Evolutionary conservation across 2,797 vertebrate species (phyloP).

Genomic region (Myripristis murdjan): DNA sequence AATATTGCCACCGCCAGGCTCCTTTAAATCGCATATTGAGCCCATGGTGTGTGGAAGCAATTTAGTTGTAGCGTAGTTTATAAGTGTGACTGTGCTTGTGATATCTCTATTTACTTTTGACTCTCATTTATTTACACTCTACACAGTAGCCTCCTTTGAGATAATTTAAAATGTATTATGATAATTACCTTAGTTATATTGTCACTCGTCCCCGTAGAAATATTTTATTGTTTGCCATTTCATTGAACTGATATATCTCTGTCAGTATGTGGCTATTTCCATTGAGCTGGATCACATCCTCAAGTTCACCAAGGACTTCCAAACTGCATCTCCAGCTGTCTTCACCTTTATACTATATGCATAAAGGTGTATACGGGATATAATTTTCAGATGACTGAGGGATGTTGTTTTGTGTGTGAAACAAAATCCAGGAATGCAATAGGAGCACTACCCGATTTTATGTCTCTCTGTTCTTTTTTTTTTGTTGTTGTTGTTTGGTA

Average conservation of each 20-base stretch:
- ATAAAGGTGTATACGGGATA: no score
- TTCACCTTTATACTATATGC: background rate
- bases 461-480: no score
- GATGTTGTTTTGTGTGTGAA: background rate
- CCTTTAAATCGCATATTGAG: constrained; percentile 83
- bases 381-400: constrained; percentile 2
- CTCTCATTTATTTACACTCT: constrained; percentile 75
- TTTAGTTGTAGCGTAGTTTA: constrained; percentile 82
- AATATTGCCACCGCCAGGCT: constrained; percentile 85
- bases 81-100: constrained; percentile 71
- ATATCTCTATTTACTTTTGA: constrained; percentile 77
- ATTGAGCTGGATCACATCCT: constrained; percentile 26
- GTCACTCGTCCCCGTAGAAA: constrained; percentile 57
- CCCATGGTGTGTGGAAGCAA: constrained; percentile 81
- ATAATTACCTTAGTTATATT: constrained; percentile 71
- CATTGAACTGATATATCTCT: constrained; percentile 56
- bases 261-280: constrained; percentile 28
- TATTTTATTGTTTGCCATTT: constrained; percentile 58
- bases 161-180: constrained; percentile 63
- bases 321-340: background rate
- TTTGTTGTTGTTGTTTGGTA: no score
- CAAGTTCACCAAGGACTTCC: constrained; percentile 5
- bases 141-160: constrained; percentile 37
- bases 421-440: background rate
- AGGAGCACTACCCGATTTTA: background rate